Conservation (phyloP, 2,888 invertebrate genomes). For the Panopea generosa region DNA sequence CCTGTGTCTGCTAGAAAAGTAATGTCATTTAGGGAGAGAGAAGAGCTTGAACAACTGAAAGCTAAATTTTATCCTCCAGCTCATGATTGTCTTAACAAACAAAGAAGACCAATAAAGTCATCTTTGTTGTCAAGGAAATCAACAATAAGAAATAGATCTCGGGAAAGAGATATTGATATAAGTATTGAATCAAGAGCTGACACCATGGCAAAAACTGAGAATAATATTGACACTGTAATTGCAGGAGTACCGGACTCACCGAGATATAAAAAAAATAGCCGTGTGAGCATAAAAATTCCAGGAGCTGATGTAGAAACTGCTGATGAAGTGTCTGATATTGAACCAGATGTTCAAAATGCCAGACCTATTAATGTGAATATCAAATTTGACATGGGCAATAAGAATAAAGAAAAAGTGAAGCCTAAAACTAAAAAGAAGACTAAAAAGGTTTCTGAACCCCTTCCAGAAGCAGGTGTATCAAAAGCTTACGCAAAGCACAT, state of each 20-base stretch:
- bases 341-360: constrained; percentile 52
- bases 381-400: constrained; percentile 48
- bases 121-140: constrained; percentile 12
- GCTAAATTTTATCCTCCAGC: constrained; percentile 51
- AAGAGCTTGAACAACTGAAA: constrained; percentile 38
- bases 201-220: constrained; percentile 35
- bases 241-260: constrained; percentile 27
- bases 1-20: constrained; percentile 38
- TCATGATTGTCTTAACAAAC: constrained; percentile 48
- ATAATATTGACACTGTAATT: constrained; percentile 40
- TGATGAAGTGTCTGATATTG: constrained; percentile 67
- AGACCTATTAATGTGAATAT: constrained; percentile 56
- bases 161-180: constrained; percentile 36
- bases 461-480: constrained; percentile 50
- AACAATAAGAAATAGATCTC: constrained; percentile 4
- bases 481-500: constrained; percentile 56
- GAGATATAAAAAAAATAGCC: constrained; percentile 16
- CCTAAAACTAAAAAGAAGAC: constrained; percentile 6
- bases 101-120: constrained; percentile 5
- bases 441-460: constrained; percentile 7
- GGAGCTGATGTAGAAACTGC: constrained; percentile 50
- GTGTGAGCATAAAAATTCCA: constrained; percentile 41
- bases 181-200: constrained; percentile 39
- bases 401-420: constrained; percentile 21
- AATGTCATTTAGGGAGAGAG: constrained; percentile 33